Percentiles rank a stretch among this genome's conserved stretches.
Conservation (phyloP, 2,888 invertebrate genomes). For the Eupithecia pulchellata region DNA sequence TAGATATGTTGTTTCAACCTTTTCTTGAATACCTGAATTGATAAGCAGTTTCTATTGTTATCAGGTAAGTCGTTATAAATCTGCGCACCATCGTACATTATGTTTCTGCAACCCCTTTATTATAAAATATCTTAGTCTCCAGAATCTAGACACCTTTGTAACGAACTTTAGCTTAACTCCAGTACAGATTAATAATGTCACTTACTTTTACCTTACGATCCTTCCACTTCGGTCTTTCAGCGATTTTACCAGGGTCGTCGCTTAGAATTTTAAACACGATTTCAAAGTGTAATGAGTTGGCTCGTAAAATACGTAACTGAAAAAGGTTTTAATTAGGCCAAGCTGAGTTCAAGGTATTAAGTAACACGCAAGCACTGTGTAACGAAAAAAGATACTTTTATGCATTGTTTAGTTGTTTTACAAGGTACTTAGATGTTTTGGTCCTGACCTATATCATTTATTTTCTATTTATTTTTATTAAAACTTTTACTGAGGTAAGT, state of each 20-base stretch:
- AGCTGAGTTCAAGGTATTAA: conserved; percentile 7
- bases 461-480: background rate
- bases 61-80: no score
- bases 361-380: conserved; percentile 1
- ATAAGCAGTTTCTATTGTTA: no score
- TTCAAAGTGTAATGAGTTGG: conserved; percentile 10
- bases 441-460: background rate
- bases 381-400: background rate
- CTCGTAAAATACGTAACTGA: conserved; percentile 7
- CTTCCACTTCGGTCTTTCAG: background rate
- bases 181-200: background rate
- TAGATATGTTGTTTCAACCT: no score
- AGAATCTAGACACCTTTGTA: background rate
- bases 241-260: background rate
- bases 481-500: background rate
- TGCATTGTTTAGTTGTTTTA: background rate
- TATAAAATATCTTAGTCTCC: no score
- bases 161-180: background rate
- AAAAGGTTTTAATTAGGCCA: conserved; percentile 11
- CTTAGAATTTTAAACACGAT: conserved; percentile 11
- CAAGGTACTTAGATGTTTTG: background rate
- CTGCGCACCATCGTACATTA: no score
- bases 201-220: background rate
- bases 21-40: no score
- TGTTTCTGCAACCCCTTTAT: no score